phyloP scores from a whole-genome alignment of 2,797 vertebrate species.

The Todus mexicanus region DNA sequence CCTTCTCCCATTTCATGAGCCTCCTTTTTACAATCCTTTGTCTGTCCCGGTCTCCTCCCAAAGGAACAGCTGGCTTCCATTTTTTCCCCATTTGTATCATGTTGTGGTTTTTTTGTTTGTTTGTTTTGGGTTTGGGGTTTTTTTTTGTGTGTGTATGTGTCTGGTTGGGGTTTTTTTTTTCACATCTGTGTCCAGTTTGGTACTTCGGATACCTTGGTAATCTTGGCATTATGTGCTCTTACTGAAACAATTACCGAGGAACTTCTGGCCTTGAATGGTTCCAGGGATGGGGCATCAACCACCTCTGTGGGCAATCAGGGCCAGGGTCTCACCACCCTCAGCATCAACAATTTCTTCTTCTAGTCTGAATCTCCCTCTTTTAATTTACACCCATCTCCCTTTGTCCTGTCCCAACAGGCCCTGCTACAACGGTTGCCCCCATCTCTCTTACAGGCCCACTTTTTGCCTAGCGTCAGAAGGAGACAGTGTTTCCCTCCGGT shows the following conservation, averaged over 20 bases:
- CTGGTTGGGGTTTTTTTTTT: accelerated
- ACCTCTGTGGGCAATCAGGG: not conserved
- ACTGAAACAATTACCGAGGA: not conserved
- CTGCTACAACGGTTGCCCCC: not conserved
- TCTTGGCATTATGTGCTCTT: not conserved
- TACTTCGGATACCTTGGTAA: not conserved
- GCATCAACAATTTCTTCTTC: not conserved
- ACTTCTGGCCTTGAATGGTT: not conserved
- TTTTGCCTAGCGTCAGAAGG: not conserved
- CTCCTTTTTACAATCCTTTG: not conserved
- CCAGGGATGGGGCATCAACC: not conserved
- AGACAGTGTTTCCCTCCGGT: not conserved
- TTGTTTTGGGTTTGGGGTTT: too few species aligned
- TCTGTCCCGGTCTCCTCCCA: not conserved
- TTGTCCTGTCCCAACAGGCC: not conserved
- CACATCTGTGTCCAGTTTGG: not conserved
- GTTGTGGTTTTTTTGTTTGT: too few species aligned
- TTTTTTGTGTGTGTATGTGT: too few species aligned
- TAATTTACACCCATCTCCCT: not conserved
- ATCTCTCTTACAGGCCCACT: not conserved
- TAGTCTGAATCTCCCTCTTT: not conserved
- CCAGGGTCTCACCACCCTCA: not conserved
- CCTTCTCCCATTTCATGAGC: not conserved
- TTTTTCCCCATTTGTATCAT: accelerated
- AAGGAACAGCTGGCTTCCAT: not conserved